phyloP scores from a whole-genome alignment of 2,888 invertebrate genomes.

The Philhelius pedissequus region DNA sequence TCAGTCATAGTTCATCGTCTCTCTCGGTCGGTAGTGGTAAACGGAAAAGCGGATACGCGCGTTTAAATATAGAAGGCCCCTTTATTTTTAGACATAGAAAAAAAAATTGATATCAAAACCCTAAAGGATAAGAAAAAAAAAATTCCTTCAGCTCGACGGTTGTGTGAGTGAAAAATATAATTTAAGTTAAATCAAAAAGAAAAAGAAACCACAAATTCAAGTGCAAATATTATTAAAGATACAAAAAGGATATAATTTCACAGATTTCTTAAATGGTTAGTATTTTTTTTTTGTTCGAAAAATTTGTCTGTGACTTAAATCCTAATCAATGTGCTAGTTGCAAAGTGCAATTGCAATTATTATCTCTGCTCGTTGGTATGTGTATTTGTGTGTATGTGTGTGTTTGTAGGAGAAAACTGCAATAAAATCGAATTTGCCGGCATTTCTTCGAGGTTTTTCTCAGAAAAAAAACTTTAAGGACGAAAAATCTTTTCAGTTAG shows the following conservation, averaged over 20 bases:
- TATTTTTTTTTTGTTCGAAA: slow-evolving; percentile 14
- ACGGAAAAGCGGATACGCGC: slow-evolving; percentile 52
- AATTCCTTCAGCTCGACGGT: slow-evolving; percentile 11
- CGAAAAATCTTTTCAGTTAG: slow-evolving; percentile 41
- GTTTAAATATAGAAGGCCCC: slow-evolving; percentile 11
- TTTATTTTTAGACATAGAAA: slow-evolving; percentile 40
- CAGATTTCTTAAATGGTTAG: slow-evolving; percentile 46
- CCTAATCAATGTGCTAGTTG: slow-evolving; percentile 35
- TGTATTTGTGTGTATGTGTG: slow-evolving; percentile 7
- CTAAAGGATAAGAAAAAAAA: not conserved
- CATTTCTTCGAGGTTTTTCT: not conserved
- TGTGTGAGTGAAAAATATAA: slow-evolving; percentile 37
- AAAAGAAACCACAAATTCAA: not conserved
- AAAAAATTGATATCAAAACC: slow-evolving; percentile 1
- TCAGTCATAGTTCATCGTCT: slow-evolving; percentile 67
- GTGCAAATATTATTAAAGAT: slow-evolving; percentile 1
- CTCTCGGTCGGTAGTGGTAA: slow-evolving; percentile 65
- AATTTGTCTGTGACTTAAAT: not conserved
- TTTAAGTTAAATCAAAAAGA: not conserved
- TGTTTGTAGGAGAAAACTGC: slow-evolving; percentile 49
- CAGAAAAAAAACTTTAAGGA: not conserved
- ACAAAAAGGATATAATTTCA: slow-evolving; percentile 21
- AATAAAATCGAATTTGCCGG: slow-evolving; percentile 61
- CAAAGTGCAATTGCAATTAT: slow-evolving; percentile 29
- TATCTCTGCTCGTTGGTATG: not conserved